These are phyloP conservation scores for Dimorphilus gyrociliatus DNA, from an alignment of 2,888 invertebrate genomes.

Conservation along the genomic window DNA sequence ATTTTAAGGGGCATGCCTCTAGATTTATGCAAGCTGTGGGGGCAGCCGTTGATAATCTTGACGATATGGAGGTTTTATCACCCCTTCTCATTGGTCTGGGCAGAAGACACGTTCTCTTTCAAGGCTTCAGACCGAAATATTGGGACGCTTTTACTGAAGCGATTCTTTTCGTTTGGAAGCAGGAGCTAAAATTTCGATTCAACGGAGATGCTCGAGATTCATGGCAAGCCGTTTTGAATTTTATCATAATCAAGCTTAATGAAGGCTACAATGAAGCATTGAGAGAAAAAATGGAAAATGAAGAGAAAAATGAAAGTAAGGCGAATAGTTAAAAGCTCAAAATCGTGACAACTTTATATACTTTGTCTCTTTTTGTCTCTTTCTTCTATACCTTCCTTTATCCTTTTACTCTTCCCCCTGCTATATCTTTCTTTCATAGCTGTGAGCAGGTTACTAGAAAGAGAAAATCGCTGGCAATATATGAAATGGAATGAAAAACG, in stretches of 20 bases:
- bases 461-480: too few species aligned
- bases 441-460: too few species aligned
- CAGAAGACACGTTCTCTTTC: conserved; percentile 2
- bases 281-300: too few species aligned
- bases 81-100: conserved; percentile 4
- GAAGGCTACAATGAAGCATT: conserved; percentile 15
- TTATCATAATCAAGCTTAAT: conserved; percentile 16
- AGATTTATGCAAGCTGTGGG: conserved; percentile 4
- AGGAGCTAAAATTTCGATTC: conserved; percentile 10
- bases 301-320: too few species aligned
- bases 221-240: conserved; percentile 17
- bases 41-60: conserved; percentile 3
- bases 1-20: conserved; percentile 9
- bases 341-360: too few species aligned
- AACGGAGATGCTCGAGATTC: conserved; percentile 8
- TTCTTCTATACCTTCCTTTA: too few species aligned
- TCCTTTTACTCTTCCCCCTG: too few species aligned
- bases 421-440: too few species aligned
- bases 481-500: too few species aligned
- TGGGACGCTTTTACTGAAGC: conserved; percentile 4
- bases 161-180: conserved; percentile 3
- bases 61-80: conserved; percentile 2
- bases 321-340: too few species aligned
- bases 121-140: conserved; percentile 2
- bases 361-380: too few species aligned